A percentile compares a stretch with the other conserved stretches of the same genome.
phyloP scores from a whole-genome alignment of 2,888 invertebrate genomes.

The Chymomyza caudatula region DNA sequence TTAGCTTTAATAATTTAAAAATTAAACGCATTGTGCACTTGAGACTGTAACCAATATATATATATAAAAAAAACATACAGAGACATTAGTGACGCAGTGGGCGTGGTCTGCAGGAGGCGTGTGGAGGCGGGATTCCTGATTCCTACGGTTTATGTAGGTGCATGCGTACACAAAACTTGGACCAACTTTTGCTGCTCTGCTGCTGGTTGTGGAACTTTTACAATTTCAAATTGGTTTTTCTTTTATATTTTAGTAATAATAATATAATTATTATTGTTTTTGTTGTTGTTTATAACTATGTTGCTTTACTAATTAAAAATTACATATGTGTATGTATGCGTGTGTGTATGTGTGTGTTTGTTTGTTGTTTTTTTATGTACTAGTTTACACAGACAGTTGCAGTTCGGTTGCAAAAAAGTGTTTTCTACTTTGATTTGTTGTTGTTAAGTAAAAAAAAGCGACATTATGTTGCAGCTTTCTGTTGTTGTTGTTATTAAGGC shows the following conservation, averaged over 20 bases:
- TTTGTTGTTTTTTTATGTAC: conserved; percentile 33
- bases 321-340: conserved; percentile 24
- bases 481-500: conserved; percentile 37
- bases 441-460: conserved; percentile 7
- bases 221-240: conserved; percentile 13
- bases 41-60: conserved; percentile 32
- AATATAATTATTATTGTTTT: conserved; percentile 18
- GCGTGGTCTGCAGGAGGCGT: neutral
- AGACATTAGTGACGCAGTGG: neutral
- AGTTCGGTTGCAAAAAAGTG: conserved; percentile 51
- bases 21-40: conserved; percentile 36
- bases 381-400: conserved; percentile 67
- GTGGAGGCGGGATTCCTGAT: neutral
- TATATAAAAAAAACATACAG: conserved; percentile 38
- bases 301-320: conserved; percentile 61
- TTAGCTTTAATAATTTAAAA: conserved; percentile 55
- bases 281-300: conserved; percentile 33
- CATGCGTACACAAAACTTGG: neutral
- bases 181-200: neutral
- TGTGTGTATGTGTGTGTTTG: conserved; percentile 26
- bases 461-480: conserved; percentile 4
- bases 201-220: neutral
- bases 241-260: conserved; percentile 35
- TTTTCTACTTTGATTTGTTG: conserved; percentile 29
- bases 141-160: neutral